Evolutionary conservation across 2,797 vertebrate genomes (phyloP).

Genomic region (Anguilla pacifica): DNA sequence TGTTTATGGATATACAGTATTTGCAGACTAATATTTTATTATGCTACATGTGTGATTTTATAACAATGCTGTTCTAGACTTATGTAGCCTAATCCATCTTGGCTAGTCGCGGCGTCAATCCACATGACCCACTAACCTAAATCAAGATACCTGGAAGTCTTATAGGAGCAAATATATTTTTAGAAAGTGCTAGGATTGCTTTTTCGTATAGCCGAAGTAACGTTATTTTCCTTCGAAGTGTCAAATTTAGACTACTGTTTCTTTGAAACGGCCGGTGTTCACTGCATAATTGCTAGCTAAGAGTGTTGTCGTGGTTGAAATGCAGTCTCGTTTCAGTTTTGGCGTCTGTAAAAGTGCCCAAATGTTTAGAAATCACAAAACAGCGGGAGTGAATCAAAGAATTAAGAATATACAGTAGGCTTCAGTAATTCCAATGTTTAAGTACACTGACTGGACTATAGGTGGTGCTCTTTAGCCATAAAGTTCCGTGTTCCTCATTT

Average conservation of each 20-base stretch:
- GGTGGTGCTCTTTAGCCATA: constrained; percentile 32
- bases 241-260: constrained; percentile 1
- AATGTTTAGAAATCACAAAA: background rate
- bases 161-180: background rate
- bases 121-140: constrained; percentile 19
- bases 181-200: background rate
- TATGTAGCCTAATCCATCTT: background rate
- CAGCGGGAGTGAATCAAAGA: background rate
- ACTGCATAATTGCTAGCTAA: background rate
- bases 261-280: background rate
- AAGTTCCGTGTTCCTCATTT: background rate
- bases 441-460: constrained; percentile 6
- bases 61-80: background rate
- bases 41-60: background rate
- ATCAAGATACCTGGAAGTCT: constrained; percentile 18
- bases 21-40: background rate
- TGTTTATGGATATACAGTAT: background rate
- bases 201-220: background rate
- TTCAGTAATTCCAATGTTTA: constrained; percentile 1
- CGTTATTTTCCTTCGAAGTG: background rate
- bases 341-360: background rate
- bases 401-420: background rate
- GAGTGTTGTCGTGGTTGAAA: background rate
- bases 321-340: background rate
- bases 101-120: background rate